Evolutionary conservation across 2,113 vertebrate species (phyloP), one percentile per base, ranked within the genome.

Genomic region (Epinephelus cyanopodus): DNA sequence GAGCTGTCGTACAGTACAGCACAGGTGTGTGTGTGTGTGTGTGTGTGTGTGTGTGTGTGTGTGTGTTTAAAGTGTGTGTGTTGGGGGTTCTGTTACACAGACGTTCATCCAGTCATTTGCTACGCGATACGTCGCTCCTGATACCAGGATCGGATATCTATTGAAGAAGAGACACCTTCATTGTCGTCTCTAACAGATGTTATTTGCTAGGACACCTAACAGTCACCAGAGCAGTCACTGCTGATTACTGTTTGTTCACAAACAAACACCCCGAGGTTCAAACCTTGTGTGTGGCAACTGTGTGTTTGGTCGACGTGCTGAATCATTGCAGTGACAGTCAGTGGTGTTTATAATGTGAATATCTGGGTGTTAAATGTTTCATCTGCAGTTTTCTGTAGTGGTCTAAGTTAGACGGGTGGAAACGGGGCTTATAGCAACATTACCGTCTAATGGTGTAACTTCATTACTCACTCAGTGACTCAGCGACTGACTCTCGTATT

Each of bases 91-190:
- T 57, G 64, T 93, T 90, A 79, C 89, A 67, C 63, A 63, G 76
- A 47, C 69, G 4, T 18, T 67, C 75, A 65, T 69, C 68, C 57
- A 42, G 78, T 71, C 53, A 1, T 79, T 79, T 12, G 86, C 74
- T 13, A 90, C 42, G n/a, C 18, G 76, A 92, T 82, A 65, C 89
- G 42, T 11, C 29, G 75, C 48, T 62, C 65, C 83, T 64, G 86
- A 89, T 57, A 68, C 65, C n/a, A 7, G 74, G 74, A 85, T 92
- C 84, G 2, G 21, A 15, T 89, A 79, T 77, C 81, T 42, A 0
- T 53, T 82, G 68, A 73, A 68, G 71, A 71, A 37, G 61, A 60
- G 61, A 76, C 75, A 17, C 78, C 50, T 65, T 64, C 61, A 27
- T 77, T 88, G 83, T 85, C 73, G 25, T 21, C 80, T 82, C 67